These are phyloP conservation scores for Sprattus sprattus DNA, from an alignment of 2,113 vertebrate genomes.

Conservation along the genomic window DNA sequence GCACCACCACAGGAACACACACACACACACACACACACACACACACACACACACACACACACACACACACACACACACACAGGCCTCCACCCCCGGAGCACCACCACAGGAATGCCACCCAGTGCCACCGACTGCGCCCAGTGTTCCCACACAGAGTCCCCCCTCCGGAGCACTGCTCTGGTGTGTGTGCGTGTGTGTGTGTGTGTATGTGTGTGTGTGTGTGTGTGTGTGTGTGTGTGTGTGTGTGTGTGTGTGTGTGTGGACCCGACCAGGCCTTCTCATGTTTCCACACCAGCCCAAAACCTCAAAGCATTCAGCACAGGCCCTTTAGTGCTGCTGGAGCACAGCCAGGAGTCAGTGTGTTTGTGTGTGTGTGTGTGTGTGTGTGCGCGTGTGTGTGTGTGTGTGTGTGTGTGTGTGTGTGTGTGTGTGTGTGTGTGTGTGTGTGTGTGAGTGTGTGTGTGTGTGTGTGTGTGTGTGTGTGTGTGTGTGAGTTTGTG, in stretches of 20 bases:
- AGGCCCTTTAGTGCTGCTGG: conserved; percentile 13
- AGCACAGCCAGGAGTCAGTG: conserved; percentile 18
- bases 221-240: no score
- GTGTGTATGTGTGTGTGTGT: no score
- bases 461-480: not conserved
- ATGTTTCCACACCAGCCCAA: conserved; percentile 37
- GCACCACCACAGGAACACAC: conserved; percentile 32
- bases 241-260: no score
- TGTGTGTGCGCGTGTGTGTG: not conserved
- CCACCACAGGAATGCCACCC: conserved; percentile 28
- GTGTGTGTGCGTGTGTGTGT: no score
- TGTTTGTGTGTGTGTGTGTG: conserved; percentile 3
- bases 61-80: no score
- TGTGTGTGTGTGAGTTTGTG: not conserved
- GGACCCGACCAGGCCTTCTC: not conserved
- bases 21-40: no score
- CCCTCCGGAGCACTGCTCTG: not conserved
- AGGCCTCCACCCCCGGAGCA: not conserved
- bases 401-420: conserved; percentile 14
- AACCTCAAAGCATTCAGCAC: conserved; percentile 39
- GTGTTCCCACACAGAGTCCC: not conserved
- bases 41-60: no score
- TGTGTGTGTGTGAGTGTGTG: not conserved
- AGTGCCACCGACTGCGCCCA: conserved; percentile 26
- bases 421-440: not conserved